Percentiles rank a stretch among this genome's conserved stretches.
These are phyloP conservation scores for Erpornis zantholeuca DNA, from an alignment of 2,113 vertebrate genomes.

Conservation along the genomic window DNA sequence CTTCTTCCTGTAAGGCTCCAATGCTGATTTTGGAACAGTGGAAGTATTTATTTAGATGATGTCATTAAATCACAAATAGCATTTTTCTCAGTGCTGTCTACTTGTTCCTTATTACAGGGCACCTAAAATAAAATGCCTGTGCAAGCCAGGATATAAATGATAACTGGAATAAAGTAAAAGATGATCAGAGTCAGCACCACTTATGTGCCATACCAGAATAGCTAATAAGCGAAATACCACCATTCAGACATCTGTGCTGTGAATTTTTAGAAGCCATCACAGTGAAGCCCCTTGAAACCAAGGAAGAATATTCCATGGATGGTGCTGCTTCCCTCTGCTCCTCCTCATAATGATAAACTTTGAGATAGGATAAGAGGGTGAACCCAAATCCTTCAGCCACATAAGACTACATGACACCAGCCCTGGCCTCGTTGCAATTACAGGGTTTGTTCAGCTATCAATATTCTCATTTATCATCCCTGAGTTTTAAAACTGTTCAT, in stretches of 20 bases:
- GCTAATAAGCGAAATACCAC: conserved; percentile 3
- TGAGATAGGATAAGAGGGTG: neutral
- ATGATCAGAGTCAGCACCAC: conserved; percentile 2
- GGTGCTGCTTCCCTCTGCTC: neutral
- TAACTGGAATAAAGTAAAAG: neutral
- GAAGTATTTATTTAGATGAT: conserved; percentile 16
- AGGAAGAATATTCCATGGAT: neutral
- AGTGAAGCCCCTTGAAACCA: neutral
- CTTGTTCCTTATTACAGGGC: neutral
- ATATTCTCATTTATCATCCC: neutral
- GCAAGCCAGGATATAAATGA: neutral
- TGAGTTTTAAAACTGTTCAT: neutral
- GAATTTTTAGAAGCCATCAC: neutral
- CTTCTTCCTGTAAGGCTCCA: neutral
- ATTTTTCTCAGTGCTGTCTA: neutral
- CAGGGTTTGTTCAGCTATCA: neutral
- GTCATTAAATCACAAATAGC: conserved; percentile 1
- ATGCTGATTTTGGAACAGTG: neutral
- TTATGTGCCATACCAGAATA: neutral
- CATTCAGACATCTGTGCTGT: conserved; percentile 27
- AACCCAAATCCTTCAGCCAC: neutral
- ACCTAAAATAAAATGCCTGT: conserved; percentile 17
- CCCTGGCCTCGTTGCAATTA: neutral
- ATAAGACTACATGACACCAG: neutral
- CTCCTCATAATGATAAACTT: neutral